These are phyloP conservation scores for Podarcis muralis DNA, from an alignment of 2,113 vertebrate species.

Conservation along the genomic window DNA sequence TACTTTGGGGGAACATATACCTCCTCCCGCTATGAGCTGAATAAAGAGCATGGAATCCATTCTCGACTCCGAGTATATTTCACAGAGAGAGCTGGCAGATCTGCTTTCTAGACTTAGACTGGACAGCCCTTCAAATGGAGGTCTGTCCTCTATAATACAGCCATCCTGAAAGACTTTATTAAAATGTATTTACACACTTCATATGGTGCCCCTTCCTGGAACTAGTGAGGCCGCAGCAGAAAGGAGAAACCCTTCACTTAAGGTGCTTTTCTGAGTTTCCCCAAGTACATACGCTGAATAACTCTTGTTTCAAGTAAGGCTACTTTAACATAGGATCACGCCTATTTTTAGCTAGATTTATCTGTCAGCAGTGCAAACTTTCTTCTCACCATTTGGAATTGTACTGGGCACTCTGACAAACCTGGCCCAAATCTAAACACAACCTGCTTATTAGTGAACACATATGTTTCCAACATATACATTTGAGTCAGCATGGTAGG, in stretches of 20 bases:
- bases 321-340: slow-evolving; percentile 40
- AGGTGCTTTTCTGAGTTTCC: slow-evolving; percentile 4
- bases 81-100: no score
- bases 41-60: no score
- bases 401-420: slow-evolving; percentile 20
- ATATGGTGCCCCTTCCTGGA: neutral
- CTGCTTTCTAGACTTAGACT: no score
- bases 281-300: slow-evolving; percentile 17
- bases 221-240: no score
- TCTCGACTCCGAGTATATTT: no score
- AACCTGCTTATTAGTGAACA: slow-evolving; percentile 13
- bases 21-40: no score
- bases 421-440: neutral
- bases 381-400: neutral
- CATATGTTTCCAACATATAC: neutral
- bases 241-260: neutral
- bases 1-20: no score
- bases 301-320: slow-evolving; percentile 20
- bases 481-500: neutral
- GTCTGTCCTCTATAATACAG: no score
- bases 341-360: slow-evolving; percentile 30
- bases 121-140: no score
- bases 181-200: neutral
- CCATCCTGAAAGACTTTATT: no score
- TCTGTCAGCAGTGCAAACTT: slow-evolving; percentile 2